A percentile compares a stretch with the other conserved stretches of the same genome.
These are phyloP conservation scores for Pangasius djambal DNA, from an alignment of 2,797 vertebrate species.

Conservation along the genomic window DNA sequence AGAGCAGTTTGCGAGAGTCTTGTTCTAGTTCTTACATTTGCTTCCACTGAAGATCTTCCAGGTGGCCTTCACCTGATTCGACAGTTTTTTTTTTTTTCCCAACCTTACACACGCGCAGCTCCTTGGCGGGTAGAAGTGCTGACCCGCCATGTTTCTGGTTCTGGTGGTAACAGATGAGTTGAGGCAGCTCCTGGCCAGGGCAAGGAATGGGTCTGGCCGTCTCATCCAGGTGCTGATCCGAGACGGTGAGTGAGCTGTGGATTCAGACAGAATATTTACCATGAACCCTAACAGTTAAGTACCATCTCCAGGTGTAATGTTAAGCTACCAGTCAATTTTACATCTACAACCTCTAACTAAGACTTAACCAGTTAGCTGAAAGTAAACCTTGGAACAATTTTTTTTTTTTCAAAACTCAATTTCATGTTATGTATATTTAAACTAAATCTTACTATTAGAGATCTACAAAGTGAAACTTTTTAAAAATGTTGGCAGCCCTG, in stretches of 20 bases:
- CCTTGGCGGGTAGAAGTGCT: conserved; percentile 55
- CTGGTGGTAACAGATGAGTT: conserved; percentile 93
- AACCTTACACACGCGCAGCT: conserved; percentile 18
- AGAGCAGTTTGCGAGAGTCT: not conserved
- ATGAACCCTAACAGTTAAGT: not conserved
- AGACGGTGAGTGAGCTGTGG: conserved; percentile 86
- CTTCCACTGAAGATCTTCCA: conserved; percentile 28
- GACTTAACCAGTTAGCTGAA: not conserved
- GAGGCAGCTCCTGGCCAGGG: conserved; percentile 92
- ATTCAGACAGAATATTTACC: not conserved
- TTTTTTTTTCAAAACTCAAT: not conserved
- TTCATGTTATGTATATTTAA: not conserved
- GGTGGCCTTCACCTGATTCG: conserved; percentile 22
- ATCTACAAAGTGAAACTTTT: not conserved
- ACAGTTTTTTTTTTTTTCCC: not conserved
- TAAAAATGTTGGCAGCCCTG: not conserved
- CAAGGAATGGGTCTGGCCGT: conserved; percentile 87
- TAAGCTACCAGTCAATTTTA: not conserved
- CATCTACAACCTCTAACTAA: not conserved
- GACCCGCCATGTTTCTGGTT: conserved; percentile 90
- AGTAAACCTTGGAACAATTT: not conserved
- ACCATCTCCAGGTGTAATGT: not conserved
- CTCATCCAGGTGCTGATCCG: conserved; percentile 96
- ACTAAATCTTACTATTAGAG: not conserved
- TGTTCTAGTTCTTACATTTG: conserved; percentile 9